A percentile compares a stretch with the other conserved stretches of the same genome.
Evolutionary conservation across 2,888 invertebrate species (phyloP).

Genomic region (Lepeophtheirus nordmannii): DNA sequence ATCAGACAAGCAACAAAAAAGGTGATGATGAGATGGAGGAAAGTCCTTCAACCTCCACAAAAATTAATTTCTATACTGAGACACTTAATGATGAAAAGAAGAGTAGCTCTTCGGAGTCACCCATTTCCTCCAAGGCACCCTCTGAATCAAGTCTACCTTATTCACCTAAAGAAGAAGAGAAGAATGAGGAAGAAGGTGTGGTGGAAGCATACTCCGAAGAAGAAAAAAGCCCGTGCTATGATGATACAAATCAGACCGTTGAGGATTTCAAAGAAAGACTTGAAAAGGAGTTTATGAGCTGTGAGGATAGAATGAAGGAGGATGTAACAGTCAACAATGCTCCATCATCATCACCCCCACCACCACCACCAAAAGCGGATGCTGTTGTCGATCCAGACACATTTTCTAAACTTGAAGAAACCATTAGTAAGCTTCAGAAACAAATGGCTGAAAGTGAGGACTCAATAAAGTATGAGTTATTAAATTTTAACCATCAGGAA

Average conservation of each 20-base stretch:
- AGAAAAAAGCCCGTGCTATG: background rate
- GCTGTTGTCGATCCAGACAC: background rate
- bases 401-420: conserved; percentile 10
- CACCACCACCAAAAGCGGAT: background rate
- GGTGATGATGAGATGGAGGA: background rate
- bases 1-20: background rate
- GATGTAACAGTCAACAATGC: too few relatives aligned
- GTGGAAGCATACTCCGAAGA: background rate
- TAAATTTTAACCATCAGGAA: background rate
- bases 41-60: background rate
- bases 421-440: conserved; percentile 13
- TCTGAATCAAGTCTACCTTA: background rate
- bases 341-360: background rate
- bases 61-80: background rate
- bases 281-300: background rate
- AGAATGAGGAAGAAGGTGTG: background rate
- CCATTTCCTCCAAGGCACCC: background rate
- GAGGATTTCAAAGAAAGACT: conserved; percentile 1
- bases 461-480: conserved; percentile 9
- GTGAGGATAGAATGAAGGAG: background rate
- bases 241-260: background rate
- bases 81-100: background rate
- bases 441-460: conserved; percentile 18
- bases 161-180: background rate
- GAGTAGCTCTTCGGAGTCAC: background rate